Evolutionary conservation across 2,888 invertebrate species (phyloP), one percentile per base, ranked within the genome.

Genomic region (Machimus atricapillus): DNA sequence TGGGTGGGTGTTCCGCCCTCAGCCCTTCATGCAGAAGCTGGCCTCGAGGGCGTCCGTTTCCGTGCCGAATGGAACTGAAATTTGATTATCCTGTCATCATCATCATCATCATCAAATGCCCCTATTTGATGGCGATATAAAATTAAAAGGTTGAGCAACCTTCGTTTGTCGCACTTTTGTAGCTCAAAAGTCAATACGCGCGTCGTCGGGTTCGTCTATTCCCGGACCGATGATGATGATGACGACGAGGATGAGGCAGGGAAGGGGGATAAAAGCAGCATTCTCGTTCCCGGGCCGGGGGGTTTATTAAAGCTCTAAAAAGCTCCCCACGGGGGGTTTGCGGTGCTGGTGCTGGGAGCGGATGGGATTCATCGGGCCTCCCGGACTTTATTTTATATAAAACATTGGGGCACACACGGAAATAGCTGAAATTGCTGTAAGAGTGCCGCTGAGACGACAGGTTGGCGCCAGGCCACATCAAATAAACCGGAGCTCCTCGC

Each of bases 71-170:
- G 43, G 31, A 74, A 74, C 23, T 85, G 85, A 74, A 85, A 85
- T 85, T 85, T 85, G 73, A 85, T 85, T 85, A 85, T 85, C 82
- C 82, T 82, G 40, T 82, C 82, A 74, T 85, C 85, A 73, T 85
- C 85, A 85, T 83, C 83, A 83, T 83, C 83, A 83, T 81, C 81
- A 56, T 81, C 81, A 85, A 85, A 85, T 74, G 85, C 37, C 46
- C 85, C 85, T 74, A 85, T 85, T 85, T 74, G 74, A 73, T 46
- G 85, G 58, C 34, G 40, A 82, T 82, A 58, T 74, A 85, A 85
- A 85, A 85, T 85, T 85, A 85, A 85, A 85, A 85, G 85, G 85
- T 85, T 74, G 85, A 46, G 66, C 66, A 40, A 43, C 85, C 85
- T 85, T 85, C 85, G 19, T 85, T 85, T 85, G 85, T 74, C 74